Conservation (phyloP, 2,113 vertebrate species). For the Notothenia rossii region DNA sequence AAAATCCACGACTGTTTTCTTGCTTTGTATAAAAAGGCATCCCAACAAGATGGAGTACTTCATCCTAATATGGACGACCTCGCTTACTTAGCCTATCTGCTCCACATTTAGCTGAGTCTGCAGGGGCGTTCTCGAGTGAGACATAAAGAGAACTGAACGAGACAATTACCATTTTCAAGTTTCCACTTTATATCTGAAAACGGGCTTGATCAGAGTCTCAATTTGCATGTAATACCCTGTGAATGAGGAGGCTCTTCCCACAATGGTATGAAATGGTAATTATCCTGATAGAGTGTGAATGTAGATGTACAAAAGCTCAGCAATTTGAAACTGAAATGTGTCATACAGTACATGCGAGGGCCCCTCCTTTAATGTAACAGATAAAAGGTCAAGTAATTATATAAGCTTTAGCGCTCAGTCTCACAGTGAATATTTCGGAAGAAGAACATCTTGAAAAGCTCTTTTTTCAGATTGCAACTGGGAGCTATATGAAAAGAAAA, state of each 20-base stretch:
- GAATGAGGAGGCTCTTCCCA: slow-evolving; percentile 39
- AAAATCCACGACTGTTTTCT: slow-evolving; percentile 27
- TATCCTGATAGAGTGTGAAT: slow-evolving; percentile 45
- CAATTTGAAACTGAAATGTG: slow-evolving; percentile 27
- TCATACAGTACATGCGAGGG: slow-evolving; percentile 19
- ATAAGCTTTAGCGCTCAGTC: slow-evolving; percentile 16
- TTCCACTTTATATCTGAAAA: slow-evolving; percentile 48
- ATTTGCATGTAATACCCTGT: slow-evolving; percentile 50
- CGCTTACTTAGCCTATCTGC: slow-evolving; percentile 31
- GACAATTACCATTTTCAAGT: slow-evolving; percentile 65
- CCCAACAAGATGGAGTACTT: slow-evolving; percentile 44
- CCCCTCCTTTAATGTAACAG: slow-evolving; percentile 33
- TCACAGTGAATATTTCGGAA: not conserved
- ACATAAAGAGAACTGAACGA: slow-evolving; percentile 42
- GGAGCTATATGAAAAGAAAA: slow-evolving; percentile 22
- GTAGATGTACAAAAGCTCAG: slow-evolving; percentile 49
- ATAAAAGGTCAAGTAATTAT: slow-evolving; percentile 60
- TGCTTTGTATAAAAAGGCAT: slow-evolving; percentile 9
- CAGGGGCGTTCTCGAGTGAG: slow-evolving; percentile 39
- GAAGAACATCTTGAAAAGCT: slow-evolving; percentile 14
- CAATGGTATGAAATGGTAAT: slow-evolving; percentile 53
- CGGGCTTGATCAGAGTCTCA: slow-evolving; percentile 36
- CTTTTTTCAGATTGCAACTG: slow-evolving; percentile 17
- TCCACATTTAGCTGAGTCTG: slow-evolving; percentile 44
- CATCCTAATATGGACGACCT: slow-evolving; percentile 42